These are phyloP conservation scores for Asobara japonica DNA, from an alignment of 1,140 invertebrate genomes.

Conservation along the genomic window DNA sequence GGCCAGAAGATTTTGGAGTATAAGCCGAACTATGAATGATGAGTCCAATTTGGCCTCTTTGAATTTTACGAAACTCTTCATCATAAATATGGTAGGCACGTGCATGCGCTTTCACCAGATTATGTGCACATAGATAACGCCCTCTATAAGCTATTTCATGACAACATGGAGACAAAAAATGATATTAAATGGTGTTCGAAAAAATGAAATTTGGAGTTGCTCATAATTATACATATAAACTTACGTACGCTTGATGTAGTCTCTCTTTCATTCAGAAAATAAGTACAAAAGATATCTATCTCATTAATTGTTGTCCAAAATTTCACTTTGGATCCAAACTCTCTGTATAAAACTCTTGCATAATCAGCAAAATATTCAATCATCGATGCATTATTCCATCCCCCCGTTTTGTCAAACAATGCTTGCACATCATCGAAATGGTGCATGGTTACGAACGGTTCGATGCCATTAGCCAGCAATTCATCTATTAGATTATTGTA, in stretches of 20 bases:
- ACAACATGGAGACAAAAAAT: constrained; percentile 52
- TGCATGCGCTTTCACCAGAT: constrained; percentile 69
- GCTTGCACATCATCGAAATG: constrained; percentile 70
- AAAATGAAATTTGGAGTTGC: constrained; percentile 59
- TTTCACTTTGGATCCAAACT: constrained; percentile 64
- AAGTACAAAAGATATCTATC: constrained; percentile 56
- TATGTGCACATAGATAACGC: constrained; percentile 67
- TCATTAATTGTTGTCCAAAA: constrained; percentile 66
- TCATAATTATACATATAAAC: neutral
- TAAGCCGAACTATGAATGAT: constrained; percentile 32
- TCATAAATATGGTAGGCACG: constrained; percentile 73
- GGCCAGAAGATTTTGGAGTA: constrained; percentile 28
- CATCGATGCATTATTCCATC: constrained; percentile 70
- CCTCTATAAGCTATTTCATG: constrained; percentile 53
- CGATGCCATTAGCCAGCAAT: constrained; percentile 65
- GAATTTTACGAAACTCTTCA: constrained; percentile 68
- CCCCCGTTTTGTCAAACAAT: constrained; percentile 70
- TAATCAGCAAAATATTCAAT: constrained; percentile 69
- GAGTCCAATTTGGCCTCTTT: constrained; percentile 66
- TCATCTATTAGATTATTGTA: constrained; percentile 70
- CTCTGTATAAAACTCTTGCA: constrained; percentile 63
- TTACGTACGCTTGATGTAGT: constrained; percentile 36
- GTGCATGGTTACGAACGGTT: constrained; percentile 67
- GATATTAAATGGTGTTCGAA: constrained; percentile 65
- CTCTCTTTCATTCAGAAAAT: constrained; percentile 61